Conservation (phyloP, 2,797 vertebrate genomes). For the Gallirallus australis region DNA sequence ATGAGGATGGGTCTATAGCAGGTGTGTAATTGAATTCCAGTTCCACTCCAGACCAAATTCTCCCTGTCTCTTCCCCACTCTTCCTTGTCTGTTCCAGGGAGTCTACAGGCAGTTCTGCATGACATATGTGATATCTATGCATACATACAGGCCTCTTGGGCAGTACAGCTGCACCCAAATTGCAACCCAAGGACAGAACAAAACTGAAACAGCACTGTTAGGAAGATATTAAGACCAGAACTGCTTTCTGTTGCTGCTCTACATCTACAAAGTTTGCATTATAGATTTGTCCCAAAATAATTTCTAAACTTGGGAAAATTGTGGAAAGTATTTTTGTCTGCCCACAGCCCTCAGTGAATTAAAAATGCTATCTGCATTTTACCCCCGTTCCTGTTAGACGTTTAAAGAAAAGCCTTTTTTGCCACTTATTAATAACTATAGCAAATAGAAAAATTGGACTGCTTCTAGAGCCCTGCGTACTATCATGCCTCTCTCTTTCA, state of each 20-base stretch:
- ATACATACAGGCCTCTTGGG: not conserved
- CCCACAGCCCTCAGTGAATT: not conserved
- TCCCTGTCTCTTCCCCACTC: not conserved
- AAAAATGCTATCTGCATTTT: not conserved
- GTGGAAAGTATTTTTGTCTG: not conserved
- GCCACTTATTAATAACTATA: not conserved
- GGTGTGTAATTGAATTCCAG: not conserved
- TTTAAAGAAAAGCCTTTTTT: not conserved
- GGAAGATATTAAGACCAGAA: not conserved
- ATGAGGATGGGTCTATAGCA: not conserved
- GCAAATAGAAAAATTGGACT: not conserved
- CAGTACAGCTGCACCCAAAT: not conserved
- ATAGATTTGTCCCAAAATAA: not conserved
- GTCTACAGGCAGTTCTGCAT: not conserved
- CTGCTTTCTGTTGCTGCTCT: not conserved
- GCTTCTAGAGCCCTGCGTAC: not conserved
- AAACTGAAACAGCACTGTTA: not conserved
- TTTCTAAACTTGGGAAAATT: not conserved
- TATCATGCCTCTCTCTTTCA: not conserved
- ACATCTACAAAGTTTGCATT: not conserved
- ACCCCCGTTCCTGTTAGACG: not conserved
- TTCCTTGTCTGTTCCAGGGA: not conserved
- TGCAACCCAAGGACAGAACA: not conserved
- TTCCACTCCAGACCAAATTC: not conserved
- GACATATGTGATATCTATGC: not conserved